A percentile compares a stretch with the other conserved stretches of the same genome.
phyloP scores from a whole-genome alignment of 2,888 invertebrate species.

The Megalurothrips usitatus region DNA sequence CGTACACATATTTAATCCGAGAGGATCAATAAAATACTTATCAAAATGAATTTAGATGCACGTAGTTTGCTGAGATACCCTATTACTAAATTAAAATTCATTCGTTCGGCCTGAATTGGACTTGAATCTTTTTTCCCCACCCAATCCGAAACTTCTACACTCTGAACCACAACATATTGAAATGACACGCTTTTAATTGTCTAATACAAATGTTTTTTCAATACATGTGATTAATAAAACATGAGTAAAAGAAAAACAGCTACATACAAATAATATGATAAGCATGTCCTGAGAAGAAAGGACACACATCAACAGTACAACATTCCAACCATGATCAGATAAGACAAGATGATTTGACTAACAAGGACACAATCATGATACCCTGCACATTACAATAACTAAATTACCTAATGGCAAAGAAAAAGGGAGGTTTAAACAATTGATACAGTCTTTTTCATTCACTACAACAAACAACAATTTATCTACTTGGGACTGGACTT shows the following conservation, averaged over 20 bases:
- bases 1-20: neutral
- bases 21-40: constrained; percentile 1
- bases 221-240: neutral
- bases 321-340: neutral
- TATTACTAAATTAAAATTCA: too few relatives aligned
- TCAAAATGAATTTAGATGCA: neutral
- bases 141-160: too few relatives aligned
- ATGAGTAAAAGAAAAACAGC: neutral
- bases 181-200: neutral
- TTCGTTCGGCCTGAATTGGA: too few relatives aligned
- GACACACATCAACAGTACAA: neutral
- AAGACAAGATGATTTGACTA: constrained; percentile 15
- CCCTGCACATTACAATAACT: neutral
- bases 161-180: neutral
- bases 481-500: constrained; percentile 18
- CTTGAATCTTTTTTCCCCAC: too few relatives aligned
- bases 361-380: neutral
- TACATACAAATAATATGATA: neutral
- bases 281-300: neutral
- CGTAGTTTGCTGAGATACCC: neutral
- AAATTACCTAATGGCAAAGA: neutral
- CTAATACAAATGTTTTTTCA: neutral
- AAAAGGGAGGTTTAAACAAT: neutral
- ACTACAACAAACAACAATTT: constrained; percentile 11
- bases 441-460: constrained; percentile 23